A percentile compares a stretch with the other conserved stretches of the same genome.
phyloP scores from a whole-genome alignment of 2,113 vertebrate species.

The Xenopus tropicalis region UCB_Xtro_10.0 CM004452.2:27941501-27942000 shows the following conservation, averaged over 20 bases:
- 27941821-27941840: too few relatives aligned
- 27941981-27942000: too few relatives aligned
- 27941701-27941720: not conserved
- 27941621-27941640: slow-evolving; percentile 93
- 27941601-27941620: slow-evolving; percentile 96
- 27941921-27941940: too few relatives aligned
- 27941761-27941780: not conserved
- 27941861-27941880: too few relatives aligned
- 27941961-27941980: too few relatives aligned
- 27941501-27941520: slow-evolving; percentile 91
- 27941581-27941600: slow-evolving; percentile 90
- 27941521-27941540: slow-evolving; percentile 92
- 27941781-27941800: too few relatives aligned
- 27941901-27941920: too few relatives aligned
- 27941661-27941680: not conserved
- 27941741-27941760: not conserved
- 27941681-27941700: too few relatives aligned
- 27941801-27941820: too few relatives aligned
- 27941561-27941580: slow-evolving; percentile 97
- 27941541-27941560: slow-evolving; percentile 93
- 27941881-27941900: too few relatives aligned
- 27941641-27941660: not conserved
- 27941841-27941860: too few relatives aligned
- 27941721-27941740: not conserved
- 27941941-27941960: too few relatives aligned